Percentiles rank a stretch among this genome's conserved stretches.
phyloP scores from a whole-genome alignment of 2,888 invertebrate species.

The Caenorhabditis zanzibari region DNA sequence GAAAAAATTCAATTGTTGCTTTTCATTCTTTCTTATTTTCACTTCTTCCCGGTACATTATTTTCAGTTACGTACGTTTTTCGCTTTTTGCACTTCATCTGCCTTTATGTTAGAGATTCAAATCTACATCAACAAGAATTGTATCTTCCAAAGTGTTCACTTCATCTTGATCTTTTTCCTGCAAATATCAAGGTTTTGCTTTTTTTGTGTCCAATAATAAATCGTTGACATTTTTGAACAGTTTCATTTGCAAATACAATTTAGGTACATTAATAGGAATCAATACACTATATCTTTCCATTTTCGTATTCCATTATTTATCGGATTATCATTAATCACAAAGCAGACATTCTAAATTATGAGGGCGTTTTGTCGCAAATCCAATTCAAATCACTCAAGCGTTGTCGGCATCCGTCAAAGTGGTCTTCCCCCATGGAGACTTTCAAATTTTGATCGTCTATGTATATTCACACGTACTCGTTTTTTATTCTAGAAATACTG shows the following conservation, averaged over 20 bases:
- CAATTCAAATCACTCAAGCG: slow-evolving; percentile 45
- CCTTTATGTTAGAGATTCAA: slow-evolving; percentile 37
- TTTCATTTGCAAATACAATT: too few relatives aligned
- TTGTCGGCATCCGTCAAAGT: slow-evolving; percentile 3
- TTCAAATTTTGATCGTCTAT: slow-evolving; percentile 62
- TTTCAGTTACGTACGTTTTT: background rate
- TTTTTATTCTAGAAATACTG: slow-evolving; percentile 37
- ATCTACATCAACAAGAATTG: slow-evolving; percentile 45
- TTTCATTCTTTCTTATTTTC: slow-evolving; percentile 10
- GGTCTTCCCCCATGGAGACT: slow-evolving; percentile 38
- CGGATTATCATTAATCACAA: slow-evolving; percentile 44
- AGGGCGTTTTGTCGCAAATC: slow-evolving; percentile 41
- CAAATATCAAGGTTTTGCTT: slow-evolving; percentile 23
- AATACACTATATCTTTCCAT: background rate
- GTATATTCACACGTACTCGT: slow-evolving; percentile 55
- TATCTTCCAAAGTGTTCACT: slow-evolving; percentile 62
- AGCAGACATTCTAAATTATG: slow-evolving; percentile 24
- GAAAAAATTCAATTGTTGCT: slow-evolving; percentile 50
- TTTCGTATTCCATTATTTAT: background rate
- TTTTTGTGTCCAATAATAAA: slow-evolving; percentile 9
- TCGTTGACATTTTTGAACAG: background rate
- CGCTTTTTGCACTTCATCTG: slow-evolving; percentile 38
- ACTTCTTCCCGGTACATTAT: slow-evolving; percentile 12
- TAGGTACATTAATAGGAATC: too few relatives aligned
- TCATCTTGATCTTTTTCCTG: slow-evolving; percentile 57